Percentiles rank a stretch among this genome's conserved stretches.
Conservation (phyloP, 2,797 vertebrate genomes). For the Dendrocincla fuliginosa region DNA sequence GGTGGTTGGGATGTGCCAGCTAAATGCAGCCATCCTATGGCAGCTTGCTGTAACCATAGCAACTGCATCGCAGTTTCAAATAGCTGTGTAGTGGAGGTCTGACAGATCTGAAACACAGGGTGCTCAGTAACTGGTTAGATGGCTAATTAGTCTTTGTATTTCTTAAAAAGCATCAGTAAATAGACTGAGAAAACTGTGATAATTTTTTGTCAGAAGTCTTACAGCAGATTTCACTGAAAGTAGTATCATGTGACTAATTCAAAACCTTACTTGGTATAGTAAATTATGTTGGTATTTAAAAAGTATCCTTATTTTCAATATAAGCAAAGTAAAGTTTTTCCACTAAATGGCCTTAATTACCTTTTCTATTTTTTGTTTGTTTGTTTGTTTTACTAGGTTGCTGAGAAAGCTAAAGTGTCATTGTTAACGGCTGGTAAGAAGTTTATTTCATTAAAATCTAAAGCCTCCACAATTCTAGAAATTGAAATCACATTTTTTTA, state of each 20-base stretch:
- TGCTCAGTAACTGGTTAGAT: conserved; percentile 44
- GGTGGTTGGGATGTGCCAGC: conserved; percentile 46
- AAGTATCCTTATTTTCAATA: background rate
- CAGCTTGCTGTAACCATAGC: conserved; percentile 66
- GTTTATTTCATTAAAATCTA: background rate
- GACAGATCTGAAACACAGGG: background rate
- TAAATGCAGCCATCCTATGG: conserved; percentile 38
- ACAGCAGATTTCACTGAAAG: background rate
- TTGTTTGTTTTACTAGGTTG: background rate
- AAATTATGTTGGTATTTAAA: background rate
- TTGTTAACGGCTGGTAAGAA: background rate
- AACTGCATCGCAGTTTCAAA: conserved; percentile 56
- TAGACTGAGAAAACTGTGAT: background rate
- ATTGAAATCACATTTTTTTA: background rate
- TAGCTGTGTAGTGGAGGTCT: conserved; percentile 22
- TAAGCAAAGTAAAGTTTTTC: background rate
- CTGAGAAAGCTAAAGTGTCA: background rate
- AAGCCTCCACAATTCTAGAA: background rate
- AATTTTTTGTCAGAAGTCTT: background rate
- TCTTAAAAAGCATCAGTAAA: background rate
- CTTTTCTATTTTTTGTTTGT: background rate
- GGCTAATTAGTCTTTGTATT: conserved; percentile 26
- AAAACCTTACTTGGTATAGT: background rate
- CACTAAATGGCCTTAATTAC: background rate
- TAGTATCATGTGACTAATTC: background rate